Conservation (phyloP, 2,113 vertebrate genomes). For the Cathartes aura region DNA sequence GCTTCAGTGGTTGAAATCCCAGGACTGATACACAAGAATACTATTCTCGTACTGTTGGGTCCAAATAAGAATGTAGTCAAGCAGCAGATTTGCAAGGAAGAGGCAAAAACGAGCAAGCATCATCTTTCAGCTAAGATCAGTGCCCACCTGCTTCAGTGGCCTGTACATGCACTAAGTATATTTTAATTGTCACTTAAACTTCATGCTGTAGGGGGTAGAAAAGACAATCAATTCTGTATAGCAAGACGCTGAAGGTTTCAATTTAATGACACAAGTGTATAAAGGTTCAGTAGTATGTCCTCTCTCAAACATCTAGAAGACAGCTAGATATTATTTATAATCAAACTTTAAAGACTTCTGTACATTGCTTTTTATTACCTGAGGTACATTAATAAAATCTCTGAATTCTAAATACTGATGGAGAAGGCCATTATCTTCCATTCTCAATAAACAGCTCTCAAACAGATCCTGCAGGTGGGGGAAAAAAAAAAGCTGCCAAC, state of each 20-base stretch:
- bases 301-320: neutral
- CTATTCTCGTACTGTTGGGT: neutral
- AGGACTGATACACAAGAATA: neutral
- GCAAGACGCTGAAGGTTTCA: neutral
- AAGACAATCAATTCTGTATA: neutral
- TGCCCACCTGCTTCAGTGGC: neutral
- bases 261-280: neutral
- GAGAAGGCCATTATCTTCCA: conserved; percentile 82
- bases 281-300: neutral
- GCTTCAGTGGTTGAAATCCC: neutral
- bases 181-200: neutral
- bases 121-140: neutral
- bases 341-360: neutral
- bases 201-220: neutral
- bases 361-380: conserved; percentile 75
- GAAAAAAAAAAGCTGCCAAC: neutral
- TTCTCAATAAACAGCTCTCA: conserved; percentile 81
- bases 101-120: neutral
- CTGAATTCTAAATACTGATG: conserved; percentile 85
- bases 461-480: conserved; percentile 82
- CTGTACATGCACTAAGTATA: neutral
- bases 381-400: conserved; percentile 80
- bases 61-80: neutral
- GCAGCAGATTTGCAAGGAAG: neutral
- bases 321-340: neutral